Base-by-base conservation (phyloP, 2,113 vertebrate species). In the Neogale vison region DNA sequence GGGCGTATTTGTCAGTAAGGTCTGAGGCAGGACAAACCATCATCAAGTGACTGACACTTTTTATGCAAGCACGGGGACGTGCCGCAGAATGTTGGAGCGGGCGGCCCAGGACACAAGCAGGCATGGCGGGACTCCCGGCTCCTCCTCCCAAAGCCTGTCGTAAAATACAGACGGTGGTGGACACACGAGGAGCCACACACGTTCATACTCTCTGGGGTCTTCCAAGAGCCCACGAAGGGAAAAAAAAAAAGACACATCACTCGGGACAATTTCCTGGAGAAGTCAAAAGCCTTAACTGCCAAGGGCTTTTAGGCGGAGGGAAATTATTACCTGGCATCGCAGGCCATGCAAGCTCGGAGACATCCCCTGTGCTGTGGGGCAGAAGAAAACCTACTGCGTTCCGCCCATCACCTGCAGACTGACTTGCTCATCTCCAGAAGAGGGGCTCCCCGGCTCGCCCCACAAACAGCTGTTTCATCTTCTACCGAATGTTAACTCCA, bases 381-480 rank as follows among this genome's bases (percentile, higher is more conserved):
- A 4, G 1, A 20, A 11, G 3, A 39, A 11, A 39, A 36, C 31
- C 76, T 13, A 14, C 10, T 14, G 8, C 63, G 3, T 0, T 4
- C 55, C 1, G 4, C 1, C 3, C 0, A 9, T 6, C 50, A 1
- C 1, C 8, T 1, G 59, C 34, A 13, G 8, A 36, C 0, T 0
- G 23, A 52, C 50, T 15, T 15, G 55, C 65, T 50, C 0, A 14
- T 6, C 4, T 26, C 29, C 12, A 21, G 5, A 10, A 21, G 21
- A 24, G 26, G 0, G 26, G 7, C 26, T 0, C 2, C 3, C 10
- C 4, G 24, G 45, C 67, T 7, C 5, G 34, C 23, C 76, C 39
- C 50, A 76, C 57, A 50, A 76, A 59, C 0, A 11, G 71, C 18
- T 6, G n/a, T 26, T 24, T 26, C 6, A 1, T 7, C 52, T 52